phyloP scores from a whole-genome alignment of 2,888 invertebrate genomes.

The Dryobota labecula region DNA sequence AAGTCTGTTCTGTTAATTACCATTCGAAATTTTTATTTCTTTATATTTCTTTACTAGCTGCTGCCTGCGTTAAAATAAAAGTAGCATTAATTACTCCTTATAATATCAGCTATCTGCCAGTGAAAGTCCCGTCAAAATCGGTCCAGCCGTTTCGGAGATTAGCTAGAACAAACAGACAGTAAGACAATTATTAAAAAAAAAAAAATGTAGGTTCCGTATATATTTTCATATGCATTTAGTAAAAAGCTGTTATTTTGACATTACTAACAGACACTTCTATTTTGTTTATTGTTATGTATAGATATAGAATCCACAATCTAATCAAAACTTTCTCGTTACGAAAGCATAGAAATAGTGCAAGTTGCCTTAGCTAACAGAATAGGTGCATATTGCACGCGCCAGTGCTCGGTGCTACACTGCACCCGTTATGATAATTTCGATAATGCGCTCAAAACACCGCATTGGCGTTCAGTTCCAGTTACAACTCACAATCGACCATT shows the following conservation, averaged over 20 bases:
- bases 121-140: no score
- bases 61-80: no score
- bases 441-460: constrained; percentile 70
- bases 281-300: no score
- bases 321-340: constrained; percentile 51
- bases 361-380: constrained; percentile 25
- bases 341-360: constrained; percentile 36
- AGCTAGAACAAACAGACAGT: no score
- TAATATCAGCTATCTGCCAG: no score
- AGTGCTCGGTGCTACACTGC: constrained; percentile 65
- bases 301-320: constrained; percentile 14
- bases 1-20: constrained; percentile 21
- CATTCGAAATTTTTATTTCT: constrained; percentile 7
- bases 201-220: no score
- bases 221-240: no score
- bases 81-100: no score
- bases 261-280: no score
- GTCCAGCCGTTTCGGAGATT: no score
- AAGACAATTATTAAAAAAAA: no score
- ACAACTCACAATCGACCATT: constrained; percentile 72
- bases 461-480: constrained; percentile 69
- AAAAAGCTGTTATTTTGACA: no score
- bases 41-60: constrained; percentile 10
- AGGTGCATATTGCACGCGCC: constrained; percentile 59
- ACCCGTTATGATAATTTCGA: constrained; percentile 72